A percentile compares a stretch with the other conserved stretches of the same genome.
Conservation (phyloP, 2,888 invertebrate species). For the Plagodis pulveraria region DNA sequence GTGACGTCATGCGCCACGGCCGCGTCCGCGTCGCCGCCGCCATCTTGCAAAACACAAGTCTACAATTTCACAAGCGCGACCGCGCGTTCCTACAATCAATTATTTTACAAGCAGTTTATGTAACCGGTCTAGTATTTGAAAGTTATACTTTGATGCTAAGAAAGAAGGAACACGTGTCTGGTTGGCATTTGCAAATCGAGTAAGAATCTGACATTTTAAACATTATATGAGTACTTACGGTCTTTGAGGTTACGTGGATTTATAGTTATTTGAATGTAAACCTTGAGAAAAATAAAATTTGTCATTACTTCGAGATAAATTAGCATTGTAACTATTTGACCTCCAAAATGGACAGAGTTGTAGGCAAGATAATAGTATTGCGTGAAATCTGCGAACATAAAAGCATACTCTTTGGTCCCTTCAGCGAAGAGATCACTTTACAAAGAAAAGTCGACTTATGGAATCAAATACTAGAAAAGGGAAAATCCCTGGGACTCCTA, state of each 20-base stretch:
- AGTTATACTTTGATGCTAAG: neutral
- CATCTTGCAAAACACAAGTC: conserved; percentile 31
- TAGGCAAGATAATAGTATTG: conserved; percentile 30
- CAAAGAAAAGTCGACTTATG: conserved; percentile 27
- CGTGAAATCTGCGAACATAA: conserved; percentile 32
- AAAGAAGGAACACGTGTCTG: neutral
- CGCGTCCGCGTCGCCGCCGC: conserved; percentile 17
- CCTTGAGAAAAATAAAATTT: neutral
- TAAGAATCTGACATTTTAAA: conserved; percentile 3
- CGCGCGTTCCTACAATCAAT: conserved; percentile 9
- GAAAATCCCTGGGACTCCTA: conserved; percentile 30
- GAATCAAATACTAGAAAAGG: conserved; percentile 27
- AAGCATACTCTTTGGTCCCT: conserved; percentile 27
- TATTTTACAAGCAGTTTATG: conserved; percentile 16
- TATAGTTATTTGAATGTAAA: neutral
- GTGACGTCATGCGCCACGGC: conserved; percentile 31
- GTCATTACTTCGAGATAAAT: neutral
- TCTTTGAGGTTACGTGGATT: conserved; percentile 4
- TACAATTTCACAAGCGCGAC: conserved; percentile 23
- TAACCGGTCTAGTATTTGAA: conserved; percentile 2
- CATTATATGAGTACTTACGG: neutral
- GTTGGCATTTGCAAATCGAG: conserved; percentile 6
- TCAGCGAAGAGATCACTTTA: conserved; percentile 18
- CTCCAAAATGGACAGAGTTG: conserved; percentile 28
- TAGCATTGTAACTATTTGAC: conserved; percentile 5